phyloP scores from a whole-genome alignment of 2,888 invertebrate species.

The Drosophila ezoana region DNA sequence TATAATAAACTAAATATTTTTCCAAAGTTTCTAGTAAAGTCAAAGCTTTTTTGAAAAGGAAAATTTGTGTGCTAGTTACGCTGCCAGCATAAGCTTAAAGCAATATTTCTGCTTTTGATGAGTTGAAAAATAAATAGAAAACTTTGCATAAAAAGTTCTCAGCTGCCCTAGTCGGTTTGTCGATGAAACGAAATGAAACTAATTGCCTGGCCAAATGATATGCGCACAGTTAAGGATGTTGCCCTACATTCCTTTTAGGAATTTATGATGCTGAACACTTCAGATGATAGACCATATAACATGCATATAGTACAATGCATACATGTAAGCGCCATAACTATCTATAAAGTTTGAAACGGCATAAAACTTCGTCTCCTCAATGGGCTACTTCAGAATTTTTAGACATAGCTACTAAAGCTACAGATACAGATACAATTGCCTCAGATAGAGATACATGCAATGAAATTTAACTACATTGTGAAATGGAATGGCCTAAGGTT shows the following conservation, averaged over 20 bases:
- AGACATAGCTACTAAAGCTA: slow-evolving; percentile 9
- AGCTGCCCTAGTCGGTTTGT: background rate
- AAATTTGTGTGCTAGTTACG: background rate
- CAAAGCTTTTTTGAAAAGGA: too few species aligned
- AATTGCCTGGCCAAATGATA: slow-evolving; percentile 22
- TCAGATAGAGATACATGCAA: slow-evolving; percentile 23
- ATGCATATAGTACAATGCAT: background rate
- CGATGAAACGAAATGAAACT: slow-evolving; percentile 10
- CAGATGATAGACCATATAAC: slow-evolving; percentile 7
- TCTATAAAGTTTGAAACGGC: slow-evolving; percentile 45
- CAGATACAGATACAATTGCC: slow-evolving; percentile 11
- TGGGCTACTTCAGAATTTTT: slow-evolving; percentile 12
- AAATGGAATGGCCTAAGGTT: slow-evolving; percentile 5
- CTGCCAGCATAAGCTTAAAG: background rate
- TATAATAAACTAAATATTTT: too few species aligned
- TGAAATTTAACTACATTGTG: slow-evolving; percentile 43
- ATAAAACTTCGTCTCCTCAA: slow-evolving; percentile 36
- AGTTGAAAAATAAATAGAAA: slow-evolving; percentile 1
- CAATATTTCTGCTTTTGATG: background rate
- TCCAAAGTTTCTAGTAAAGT: too few species aligned
- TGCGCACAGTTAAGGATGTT: slow-evolving; percentile 17
- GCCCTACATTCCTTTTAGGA: slow-evolving; percentile 16
- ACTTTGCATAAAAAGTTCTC: background rate
- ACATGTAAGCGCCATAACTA: slow-evolving; percentile 22
- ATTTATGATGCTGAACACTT: slow-evolving; percentile 31